Evolutionary conservation across 2,113 vertebrate species (phyloP).

Genomic region (Oncorhynchus gorbuscha): DNA sequence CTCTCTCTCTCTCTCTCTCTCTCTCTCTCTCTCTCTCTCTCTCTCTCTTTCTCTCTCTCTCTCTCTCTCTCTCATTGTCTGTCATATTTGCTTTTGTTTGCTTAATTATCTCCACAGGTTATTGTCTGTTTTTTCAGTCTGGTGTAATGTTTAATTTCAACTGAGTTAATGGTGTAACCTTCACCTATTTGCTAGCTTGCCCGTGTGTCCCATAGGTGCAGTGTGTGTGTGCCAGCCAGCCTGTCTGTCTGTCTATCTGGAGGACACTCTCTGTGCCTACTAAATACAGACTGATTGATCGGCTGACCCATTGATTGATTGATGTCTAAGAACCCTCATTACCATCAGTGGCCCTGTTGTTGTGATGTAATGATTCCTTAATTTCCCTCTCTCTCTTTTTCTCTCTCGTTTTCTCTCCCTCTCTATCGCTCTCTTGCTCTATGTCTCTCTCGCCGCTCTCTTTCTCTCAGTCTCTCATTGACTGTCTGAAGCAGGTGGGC

Average conservation of each 20-base stretch:
- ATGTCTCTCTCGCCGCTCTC: constrained; percentile 15
- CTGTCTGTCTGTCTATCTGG: constrained; percentile 35
- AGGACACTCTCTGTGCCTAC: constrained; percentile 29
- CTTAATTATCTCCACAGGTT: no score
- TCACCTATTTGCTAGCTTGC: background rate
- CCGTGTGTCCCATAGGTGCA: background rate
- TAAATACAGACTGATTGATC: constrained; percentile 60
- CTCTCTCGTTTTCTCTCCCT: constrained; percentile 11
- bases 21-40: background rate
- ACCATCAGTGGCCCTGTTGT: constrained; percentile 27
- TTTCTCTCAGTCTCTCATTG: constrained; percentile 30
- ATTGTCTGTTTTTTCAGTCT: no score
- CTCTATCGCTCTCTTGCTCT: constrained; percentile 21
- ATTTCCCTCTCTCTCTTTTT: constrained; percentile 3
- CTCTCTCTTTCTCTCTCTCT: constrained; percentile 16
- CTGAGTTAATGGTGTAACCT: background rate
- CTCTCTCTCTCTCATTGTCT: background rate
- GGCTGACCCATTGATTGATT: constrained; percentile 48
- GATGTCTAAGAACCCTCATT: constrained; percentile 43
- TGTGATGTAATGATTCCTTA: constrained; percentile 51
- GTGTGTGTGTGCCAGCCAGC: background rate
- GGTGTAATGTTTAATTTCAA: no score
- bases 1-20: background rate
- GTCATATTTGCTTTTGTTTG: no score
- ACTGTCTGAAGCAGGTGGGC: constrained; percentile 50